phyloP scores from a whole-genome alignment of 2,888 invertebrate species.

The Caenorhabditis parvicauda region DNA sequence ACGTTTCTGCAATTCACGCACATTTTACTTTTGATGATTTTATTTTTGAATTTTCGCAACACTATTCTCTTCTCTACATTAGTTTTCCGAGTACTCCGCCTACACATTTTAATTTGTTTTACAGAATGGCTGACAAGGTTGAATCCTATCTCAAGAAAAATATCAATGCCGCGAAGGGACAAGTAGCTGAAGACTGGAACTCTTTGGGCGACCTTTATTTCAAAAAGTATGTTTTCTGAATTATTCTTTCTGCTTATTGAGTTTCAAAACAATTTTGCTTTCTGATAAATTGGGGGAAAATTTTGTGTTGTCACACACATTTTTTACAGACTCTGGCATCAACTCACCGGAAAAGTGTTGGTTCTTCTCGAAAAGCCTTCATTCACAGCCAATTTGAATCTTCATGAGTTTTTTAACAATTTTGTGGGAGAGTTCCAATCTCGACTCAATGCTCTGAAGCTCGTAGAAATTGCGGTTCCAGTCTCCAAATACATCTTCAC shows the following conservation, averaged over 20 bases:
- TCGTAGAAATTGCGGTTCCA: conserved; percentile 79
- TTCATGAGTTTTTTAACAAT: conserved; percentile 71
- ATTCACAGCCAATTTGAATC: conserved; percentile 34
- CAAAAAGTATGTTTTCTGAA: conserved; percentile 44
- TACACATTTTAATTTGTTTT: too few relatives aligned
- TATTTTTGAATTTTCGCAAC: too few relatives aligned
- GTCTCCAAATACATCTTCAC: conserved; percentile 55
- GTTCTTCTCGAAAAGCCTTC: conserved; percentile 34
- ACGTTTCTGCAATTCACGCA: too few relatives aligned
- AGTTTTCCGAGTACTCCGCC: too few relatives aligned
- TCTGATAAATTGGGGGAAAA: too few relatives aligned
- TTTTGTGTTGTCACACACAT: neutral
- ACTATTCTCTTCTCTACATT: too few relatives aligned
- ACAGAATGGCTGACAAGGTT: conserved; percentile 49
- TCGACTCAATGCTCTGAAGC: conserved; percentile 89
- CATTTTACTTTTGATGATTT: too few relatives aligned
- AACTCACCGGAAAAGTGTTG: conserved; percentile 44
- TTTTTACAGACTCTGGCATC: conserved; percentile 59
- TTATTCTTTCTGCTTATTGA: neutral
- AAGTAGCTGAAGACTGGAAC: conserved; percentile 54
- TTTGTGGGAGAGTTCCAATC: conserved; percentile 90
- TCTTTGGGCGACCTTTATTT: conserved; percentile 47
- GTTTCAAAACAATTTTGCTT: too few relatives aligned
- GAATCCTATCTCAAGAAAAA: conserved; percentile 48
- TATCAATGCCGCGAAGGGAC: conserved; percentile 39